Base-by-base conservation (phyloP, 1,140 invertebrate species). In the Ceratitis capitata region DNA sequence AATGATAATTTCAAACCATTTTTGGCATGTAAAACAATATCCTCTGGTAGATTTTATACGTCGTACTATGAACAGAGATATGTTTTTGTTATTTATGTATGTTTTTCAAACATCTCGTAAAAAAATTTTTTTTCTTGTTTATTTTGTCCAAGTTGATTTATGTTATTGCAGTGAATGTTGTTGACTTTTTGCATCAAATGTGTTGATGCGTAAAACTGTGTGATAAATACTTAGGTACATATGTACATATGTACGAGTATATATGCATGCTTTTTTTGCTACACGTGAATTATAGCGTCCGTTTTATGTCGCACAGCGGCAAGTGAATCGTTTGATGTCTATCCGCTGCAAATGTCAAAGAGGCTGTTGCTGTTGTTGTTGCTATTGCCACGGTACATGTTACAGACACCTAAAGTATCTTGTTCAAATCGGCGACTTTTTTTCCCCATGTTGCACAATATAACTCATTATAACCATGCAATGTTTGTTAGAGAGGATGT, bases 291-390 rank as follows among this genome's bases (percentile, higher is more conserved):
- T 78, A 78, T 78, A n/a, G 69, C 69, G 69, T 78, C 69, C 69
- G 69, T 78, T 78, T 78, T 42, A 78, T 45, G 69, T 78, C 69
- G 69, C 39, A 78, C 69, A 78, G 39, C 69, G 39, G 39, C 69
- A 78, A 45, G 12, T 78, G 69, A 78, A 45, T 78, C 69, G 69
- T 78, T 78, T 78, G 69, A 78, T 45, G 69, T 23, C 69, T 12
- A 23, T 45, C 39, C n/a, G 69, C 39, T 23, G 69, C 39, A 16
- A n/a, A n/a, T 78, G 19, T 9, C 3, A 69, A 39, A 23, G 39
- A 23, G 35, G 64, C 12, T 29, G 16, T 47, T 47, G 56, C 10
- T 58, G 5, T 9, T 2, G 61, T 19, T 29, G 32, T 69, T 19
- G 61, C 29, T 61, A 3, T 29, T 32, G 58, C 29, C n/a, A 0